These are phyloP conservation scores for Mustela lutreola DNA, from an alignment of 2,113 vertebrate species.

Conservation along the genomic window DNA sequence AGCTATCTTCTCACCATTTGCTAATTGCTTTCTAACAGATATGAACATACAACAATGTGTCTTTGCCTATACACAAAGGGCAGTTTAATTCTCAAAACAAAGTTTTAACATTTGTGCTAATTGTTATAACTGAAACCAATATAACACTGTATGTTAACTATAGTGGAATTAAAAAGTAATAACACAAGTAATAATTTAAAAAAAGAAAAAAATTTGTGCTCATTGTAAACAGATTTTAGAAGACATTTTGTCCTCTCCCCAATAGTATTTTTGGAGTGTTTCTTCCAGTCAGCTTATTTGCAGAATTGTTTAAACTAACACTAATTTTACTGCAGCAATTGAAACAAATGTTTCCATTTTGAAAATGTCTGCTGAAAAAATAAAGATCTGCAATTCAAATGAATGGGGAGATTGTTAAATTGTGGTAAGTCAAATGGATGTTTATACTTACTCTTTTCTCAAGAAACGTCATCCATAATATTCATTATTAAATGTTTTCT, in stretches of 20 bases:
- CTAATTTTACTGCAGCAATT: constrained; percentile 68
- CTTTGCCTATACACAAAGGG: constrained; percentile 9
- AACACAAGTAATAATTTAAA: background rate
- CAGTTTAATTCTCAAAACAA: constrained; percentile 41
- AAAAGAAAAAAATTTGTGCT: constrained; percentile 36
- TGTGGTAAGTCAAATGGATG: constrained; percentile 53
- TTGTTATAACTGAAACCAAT: background rate
- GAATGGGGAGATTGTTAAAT: constrained; percentile 62
- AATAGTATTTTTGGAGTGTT: constrained; percentile 70
- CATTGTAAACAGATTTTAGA: constrained; percentile 46
- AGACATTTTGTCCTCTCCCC: constrained; percentile 64
- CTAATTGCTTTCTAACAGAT: constrained; percentile 35
- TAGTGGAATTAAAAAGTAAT: background rate
- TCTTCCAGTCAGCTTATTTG: constrained; percentile 70
- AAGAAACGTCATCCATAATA: constrained; percentile 52
- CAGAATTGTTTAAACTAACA: constrained; percentile 72
- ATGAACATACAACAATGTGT: background rate
- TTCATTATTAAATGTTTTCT: constrained; percentile 63
- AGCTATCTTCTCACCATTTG: constrained; percentile 36
- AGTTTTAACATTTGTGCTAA: constrained; percentile 59
- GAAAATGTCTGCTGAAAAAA: constrained; percentile 74
- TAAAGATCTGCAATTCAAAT: constrained; percentile 74
- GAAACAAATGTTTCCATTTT: constrained; percentile 78
- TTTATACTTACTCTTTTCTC: constrained; percentile 41
- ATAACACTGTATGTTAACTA: background rate